Percentiles rank a stretch among this genome's conserved stretches.
Conservation (phyloP, 2,888 invertebrate genomes). For the Morpho deidamia region DNA sequence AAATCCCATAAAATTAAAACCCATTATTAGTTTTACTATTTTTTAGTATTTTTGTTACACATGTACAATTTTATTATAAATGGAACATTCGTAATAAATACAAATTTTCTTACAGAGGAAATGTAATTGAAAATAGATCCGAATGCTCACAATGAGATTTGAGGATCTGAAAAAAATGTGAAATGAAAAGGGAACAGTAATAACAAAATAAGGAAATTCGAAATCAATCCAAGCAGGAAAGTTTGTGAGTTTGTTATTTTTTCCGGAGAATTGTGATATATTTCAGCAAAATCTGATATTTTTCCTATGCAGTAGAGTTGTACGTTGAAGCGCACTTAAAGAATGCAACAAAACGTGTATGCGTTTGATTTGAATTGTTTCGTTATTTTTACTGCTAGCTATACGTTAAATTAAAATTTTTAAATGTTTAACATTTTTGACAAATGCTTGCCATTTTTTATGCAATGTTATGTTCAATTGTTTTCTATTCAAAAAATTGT, state of each 20-base stretch:
- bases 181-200: slow-evolving; percentile 2
- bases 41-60: too few relatives aligned
- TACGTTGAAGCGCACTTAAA: neutral
- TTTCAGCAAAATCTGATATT: slow-evolving; percentile 15
- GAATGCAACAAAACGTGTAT: neutral
- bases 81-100: too few relatives aligned
- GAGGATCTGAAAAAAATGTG: slow-evolving; percentile 2
- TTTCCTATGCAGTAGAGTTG: neutral
- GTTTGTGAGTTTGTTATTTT: slow-evolving; percentile 22
- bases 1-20: too few relatives aligned
- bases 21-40: too few relatives aligned
- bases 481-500: too few relatives aligned
- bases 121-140: slow-evolving; percentile 1
- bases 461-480: too few relatives aligned
- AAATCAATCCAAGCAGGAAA: slow-evolving; percentile 19
- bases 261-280: slow-evolving; percentile 11
- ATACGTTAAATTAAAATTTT: too few relatives aligned
- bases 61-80: too few relatives aligned
- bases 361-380: neutral
- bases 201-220: slow-evolving; percentile 15
- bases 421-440: too few relatives aligned
- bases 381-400: too few relatives aligned
- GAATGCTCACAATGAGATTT: slow-evolving; percentile 3
- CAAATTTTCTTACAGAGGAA: too few relatives aligned
- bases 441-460: too few relatives aligned